Evolutionary conservation across 2,797 vertebrate genomes (phyloP), one percentile per base, ranked within the genome.

Genomic region (Sebastes taczanowskii): DNA sequence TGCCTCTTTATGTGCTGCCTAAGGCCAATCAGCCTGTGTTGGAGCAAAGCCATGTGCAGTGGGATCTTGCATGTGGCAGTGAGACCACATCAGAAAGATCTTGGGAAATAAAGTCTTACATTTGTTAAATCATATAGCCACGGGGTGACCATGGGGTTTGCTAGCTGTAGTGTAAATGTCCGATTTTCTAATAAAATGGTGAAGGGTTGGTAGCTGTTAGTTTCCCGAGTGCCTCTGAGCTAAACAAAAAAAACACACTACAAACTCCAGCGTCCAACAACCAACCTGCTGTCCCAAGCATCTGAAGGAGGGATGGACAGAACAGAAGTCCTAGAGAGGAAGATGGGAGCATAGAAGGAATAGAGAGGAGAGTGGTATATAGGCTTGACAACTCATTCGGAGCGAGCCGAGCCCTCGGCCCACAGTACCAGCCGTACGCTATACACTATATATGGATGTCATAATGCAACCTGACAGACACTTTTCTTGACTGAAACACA

Each of bases 271-370:
- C 61, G 29, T 71, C 67, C 9, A 59, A 68, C 81, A 62, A 92
- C 91, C 84, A 90, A 93, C 92, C 92, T 93, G 86, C 22, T 6
- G 56, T 60, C 46, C 85, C 77, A 80, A 69, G 73, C 55, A 58
- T 78, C 59, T 71, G 65, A 74, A 32, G 62, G 80, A 58, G 22
- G 81, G 76, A 4, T 77, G 83, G 56, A 82, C 72, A 83, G 83
- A 89, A 83, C 85, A 91, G 86, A 91, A 88, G 56, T 93, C 92
- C 92, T 93, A 25, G 23, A 86, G 64, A 84, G 29, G 76, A 74
- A 74, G 68, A 74, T 1, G 58, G 71, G 61, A 82, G 78, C 5
- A 38, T 8, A 69, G 59, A 81, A 35, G 34, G 53, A 49, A n/a
- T 13, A 62, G 68, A 81, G 7, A 78, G 66, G 3, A 76, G 16